Evolutionary conservation across 1,140 invertebrate species (phyloP), one percentile per base, ranked within the genome.

Genomic region (Ectropis grisescens): DNA sequence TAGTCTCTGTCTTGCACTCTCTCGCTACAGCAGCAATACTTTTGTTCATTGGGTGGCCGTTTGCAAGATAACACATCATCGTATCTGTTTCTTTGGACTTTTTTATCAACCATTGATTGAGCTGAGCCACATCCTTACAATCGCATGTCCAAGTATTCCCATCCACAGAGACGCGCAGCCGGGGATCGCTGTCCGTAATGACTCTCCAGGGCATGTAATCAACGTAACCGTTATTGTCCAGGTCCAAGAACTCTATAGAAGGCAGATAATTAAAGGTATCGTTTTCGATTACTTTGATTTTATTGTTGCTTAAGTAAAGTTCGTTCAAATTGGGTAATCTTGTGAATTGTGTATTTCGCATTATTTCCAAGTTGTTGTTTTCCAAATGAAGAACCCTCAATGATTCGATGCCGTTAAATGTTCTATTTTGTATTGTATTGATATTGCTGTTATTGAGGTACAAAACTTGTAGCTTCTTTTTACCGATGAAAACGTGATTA

Each of bases 401-500:
- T 34, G 89, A 87, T 47, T 89, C 89, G 23, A 93, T 85, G 6
- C 93, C 93, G 67, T 90, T 93, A 76, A 96, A 95, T 11, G 93
- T 93, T 64, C 90, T 87, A 81, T 95, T 95, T 56, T 91, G 86
- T 44, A 95, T 87, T 3, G 87, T 84, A 25, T 86, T 84, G 10
- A 96, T 90, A 57, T 90, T 90, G 54, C 91, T 93, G 60, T 92
- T 89, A 79, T 95, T 96, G 15, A 93, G 86, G 69, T 90, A 93
- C 22, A 95, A 82, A 31, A 92, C 88, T 75, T 90, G 87, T 23
- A 95, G 83, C 72, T 93, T 92, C 66, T 94, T 94, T 46, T 94
- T 88, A 11, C 93, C 93, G 51, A 95, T 93, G 60, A 95, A 94
- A 28, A 93, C 89, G 70, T 95, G 93, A 68, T 91, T 93, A 37